These are phyloP conservation scores for Epinotia bilunana DNA, from an alignment of 2,888 invertebrate species.

Conservation along the genomic window DNA sequence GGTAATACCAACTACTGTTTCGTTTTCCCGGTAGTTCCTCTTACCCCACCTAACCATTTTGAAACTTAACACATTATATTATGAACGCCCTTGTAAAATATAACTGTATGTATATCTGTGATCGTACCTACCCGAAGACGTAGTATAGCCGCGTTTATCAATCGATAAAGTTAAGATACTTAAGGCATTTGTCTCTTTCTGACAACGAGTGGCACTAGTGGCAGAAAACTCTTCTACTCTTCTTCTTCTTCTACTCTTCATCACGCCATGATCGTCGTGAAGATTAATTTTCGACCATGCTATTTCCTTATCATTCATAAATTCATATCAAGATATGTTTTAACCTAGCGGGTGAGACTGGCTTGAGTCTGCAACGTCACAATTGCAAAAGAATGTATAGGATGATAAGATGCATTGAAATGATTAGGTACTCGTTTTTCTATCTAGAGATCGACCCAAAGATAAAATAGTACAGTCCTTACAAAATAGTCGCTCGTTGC, in stretches of 20 bases:
- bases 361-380: conserved; percentile 7
- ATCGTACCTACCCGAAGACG: background rate
- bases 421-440: background rate
- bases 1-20: too few species aligned
- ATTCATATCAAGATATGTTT: conserved; percentile 42
- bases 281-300: conserved; percentile 6
- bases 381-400: conserved; percentile 3
- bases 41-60: too few species aligned
- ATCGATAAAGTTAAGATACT: background rate
- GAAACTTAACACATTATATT: background rate
- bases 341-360: conserved; percentile 10
- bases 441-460: background rate
- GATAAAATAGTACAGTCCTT: background rate
- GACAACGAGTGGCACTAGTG: background rate
- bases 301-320: conserved; percentile 11
- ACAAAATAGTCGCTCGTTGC: too few species aligned
- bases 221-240: too few species aligned
- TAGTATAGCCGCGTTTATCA: background rate
- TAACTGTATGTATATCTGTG: background rate
- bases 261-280: too few species aligned
- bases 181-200: background rate
- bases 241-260: too few species aligned
- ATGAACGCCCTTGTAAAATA: background rate
- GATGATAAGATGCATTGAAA: background rate
- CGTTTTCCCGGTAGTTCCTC: too few species aligned